phyloP scores from a whole-genome alignment of 2,888 invertebrate species.

The Lampropteryx suffumata region DNA sequence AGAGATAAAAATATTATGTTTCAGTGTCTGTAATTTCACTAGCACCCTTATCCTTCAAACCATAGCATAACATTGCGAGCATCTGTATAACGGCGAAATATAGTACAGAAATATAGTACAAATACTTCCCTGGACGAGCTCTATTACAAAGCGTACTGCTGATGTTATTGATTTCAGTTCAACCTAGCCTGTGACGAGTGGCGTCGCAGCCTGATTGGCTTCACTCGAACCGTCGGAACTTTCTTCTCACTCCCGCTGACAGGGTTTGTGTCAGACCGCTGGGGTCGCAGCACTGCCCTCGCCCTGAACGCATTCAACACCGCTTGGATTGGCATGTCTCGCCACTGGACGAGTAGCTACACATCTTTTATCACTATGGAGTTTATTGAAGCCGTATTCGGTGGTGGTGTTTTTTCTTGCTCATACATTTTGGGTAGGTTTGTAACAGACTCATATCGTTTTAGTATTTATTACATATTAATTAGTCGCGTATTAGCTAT shows the following conservation, averaged over 20 bases:
- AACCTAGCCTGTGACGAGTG: slow-evolving; percentile 85
- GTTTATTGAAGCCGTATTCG: slow-evolving; percentile 85
- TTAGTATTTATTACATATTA: no score
- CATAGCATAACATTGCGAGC: no score
- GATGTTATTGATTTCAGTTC: slow-evolving; percentile 69
- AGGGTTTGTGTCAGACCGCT: slow-evolving; percentile 88
- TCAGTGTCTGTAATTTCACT: background rate
- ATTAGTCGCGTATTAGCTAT: no score
- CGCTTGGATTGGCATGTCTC: slow-evolving; percentile 84
- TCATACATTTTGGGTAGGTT: slow-evolving; percentile 86
- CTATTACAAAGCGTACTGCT: no score
- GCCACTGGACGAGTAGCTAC: slow-evolving; percentile 84
- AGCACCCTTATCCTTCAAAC: no score
- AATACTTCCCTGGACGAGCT: no score
- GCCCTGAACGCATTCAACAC: slow-evolving; percentile 82
- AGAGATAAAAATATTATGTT: no score
- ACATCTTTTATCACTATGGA: slow-evolving; percentile 86
- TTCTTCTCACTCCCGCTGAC: slow-evolving; percentile 86
- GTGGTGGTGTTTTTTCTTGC: slow-evolving; percentile 86
- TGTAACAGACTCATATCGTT: no score
- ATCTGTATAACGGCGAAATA: no score
- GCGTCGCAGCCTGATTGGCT: slow-evolving; percentile 88
- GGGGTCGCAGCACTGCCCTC: slow-evolving; percentile 84
- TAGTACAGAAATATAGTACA: no score
- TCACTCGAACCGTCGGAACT: slow-evolving; percentile 86